phyloP scores from a whole-genome alignment of 2,113 vertebrate species.

The Embiotoca jacksoni region DNA sequence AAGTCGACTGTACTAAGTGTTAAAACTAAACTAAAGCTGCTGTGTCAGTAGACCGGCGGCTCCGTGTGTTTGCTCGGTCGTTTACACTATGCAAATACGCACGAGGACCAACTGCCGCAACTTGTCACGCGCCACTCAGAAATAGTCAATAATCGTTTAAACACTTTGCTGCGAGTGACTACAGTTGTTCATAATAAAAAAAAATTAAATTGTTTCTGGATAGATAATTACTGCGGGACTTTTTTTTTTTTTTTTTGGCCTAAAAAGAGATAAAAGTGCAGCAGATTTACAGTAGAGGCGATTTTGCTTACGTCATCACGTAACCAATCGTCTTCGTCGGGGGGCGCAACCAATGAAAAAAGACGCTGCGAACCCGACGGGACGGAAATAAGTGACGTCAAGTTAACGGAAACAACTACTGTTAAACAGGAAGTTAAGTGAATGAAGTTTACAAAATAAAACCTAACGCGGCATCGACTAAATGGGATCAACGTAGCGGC shows the following conservation, averaged over 20 bases:
- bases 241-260: too few species aligned
- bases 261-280: neutral
- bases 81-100: too few species aligned
- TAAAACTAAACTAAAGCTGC: neutral
- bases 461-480: neutral
- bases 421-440: neutral
- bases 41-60: too few species aligned
- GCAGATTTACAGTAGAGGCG: neutral
- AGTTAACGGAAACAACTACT: neutral
- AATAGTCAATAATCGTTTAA: too few species aligned
- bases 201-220: too few species aligned
- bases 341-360: constrained; percentile 66
- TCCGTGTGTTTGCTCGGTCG: too few species aligned
- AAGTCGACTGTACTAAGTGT: neutral
- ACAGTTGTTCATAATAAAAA: too few species aligned
- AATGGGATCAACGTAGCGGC: accelerated
- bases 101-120: too few species aligned
- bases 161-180: too few species aligned
- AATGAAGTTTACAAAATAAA: constrained; percentile 33
- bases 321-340: constrained; percentile 58
- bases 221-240: too few species aligned
- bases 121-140: too few species aligned
- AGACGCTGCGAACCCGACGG: neutral
- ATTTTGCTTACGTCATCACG: constrained; percentile 25
- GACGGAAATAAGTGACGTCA: constrained; percentile 34